Conservation (phyloP, 2,888 invertebrate genomes). For the Idaea dimidiata region DNA sequence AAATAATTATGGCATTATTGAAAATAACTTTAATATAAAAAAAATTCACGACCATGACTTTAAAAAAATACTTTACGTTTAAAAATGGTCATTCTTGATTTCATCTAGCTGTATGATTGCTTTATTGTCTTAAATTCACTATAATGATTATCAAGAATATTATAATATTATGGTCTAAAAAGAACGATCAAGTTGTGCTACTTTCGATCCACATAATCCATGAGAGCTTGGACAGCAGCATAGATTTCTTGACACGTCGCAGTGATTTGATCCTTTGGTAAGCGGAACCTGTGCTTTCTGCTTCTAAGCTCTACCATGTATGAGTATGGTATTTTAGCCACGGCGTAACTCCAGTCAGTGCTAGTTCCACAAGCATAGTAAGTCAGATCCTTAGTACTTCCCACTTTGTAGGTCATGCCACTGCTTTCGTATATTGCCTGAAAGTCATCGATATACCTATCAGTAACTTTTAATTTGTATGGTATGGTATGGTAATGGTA, state of each 20-base stretch:
- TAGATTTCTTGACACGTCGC: slow-evolving; percentile 62
- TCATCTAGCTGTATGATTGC: background rate
- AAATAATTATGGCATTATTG: background rate
- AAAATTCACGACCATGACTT: background rate
- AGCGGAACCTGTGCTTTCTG: slow-evolving; percentile 55
- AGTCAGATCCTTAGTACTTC: slow-evolving; percentile 68
- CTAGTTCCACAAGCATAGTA: slow-evolving; percentile 71
- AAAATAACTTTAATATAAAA: background rate
- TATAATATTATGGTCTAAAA: background rate
- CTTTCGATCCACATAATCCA: slow-evolving; percentile 58
- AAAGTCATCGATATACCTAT: slow-evolving; percentile 23
- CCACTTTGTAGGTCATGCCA: slow-evolving; percentile 67
- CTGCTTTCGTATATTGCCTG: slow-evolving; percentile 65
- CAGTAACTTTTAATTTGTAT: no score
- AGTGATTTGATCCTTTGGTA: slow-evolving; percentile 63
- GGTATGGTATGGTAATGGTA: no score
- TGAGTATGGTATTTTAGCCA: slow-evolving; percentile 69
- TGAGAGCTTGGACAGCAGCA: slow-evolving; percentile 57
- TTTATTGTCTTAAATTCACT: background rate
- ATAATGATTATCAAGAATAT: background rate
- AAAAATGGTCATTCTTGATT: background rate
- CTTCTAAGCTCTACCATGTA: slow-evolving; percentile 71
- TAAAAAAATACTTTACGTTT: background rate
- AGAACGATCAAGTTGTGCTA: slow-evolving; percentile 13
- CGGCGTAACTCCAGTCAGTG: slow-evolving; percentile 69